Base-by-base conservation (phyloP, 2,113 vertebrate species). In the Calonectris borealis region DNA sequence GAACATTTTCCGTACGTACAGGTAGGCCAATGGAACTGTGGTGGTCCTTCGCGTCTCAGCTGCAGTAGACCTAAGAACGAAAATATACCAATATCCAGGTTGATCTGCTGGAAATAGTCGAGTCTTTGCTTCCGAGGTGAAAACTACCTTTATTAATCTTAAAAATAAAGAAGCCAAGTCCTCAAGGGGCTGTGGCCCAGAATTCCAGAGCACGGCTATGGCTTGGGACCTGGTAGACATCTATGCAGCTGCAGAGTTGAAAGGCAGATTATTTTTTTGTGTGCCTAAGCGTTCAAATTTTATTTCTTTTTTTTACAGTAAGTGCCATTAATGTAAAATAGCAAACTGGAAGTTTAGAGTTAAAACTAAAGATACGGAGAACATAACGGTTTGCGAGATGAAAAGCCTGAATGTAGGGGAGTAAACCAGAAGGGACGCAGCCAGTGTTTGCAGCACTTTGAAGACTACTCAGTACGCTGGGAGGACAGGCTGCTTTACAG, bases 281-380 rank as follows among this genome's bases (percentile, higher is more conserved):
- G 97, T 98, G 97, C 97, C 97, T 97, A 94, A 86, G 95, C 31
- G 13, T 36, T 92, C 17, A 16, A 4, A 57, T 62, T 40, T 18
- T 40, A 49, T 44, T 21, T 4, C 49, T 79, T 49, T 81, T 95
- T 91, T 90, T 77, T 51, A 81, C 89, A 97, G 68, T 90, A 98
- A 98, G 98, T 98, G 98, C 98, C 98, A 96, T 98, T 98, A 98
- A 97, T 93, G 70, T 78, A 88, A 91, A 96, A 86, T 83, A 96
- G 90, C 85, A 88, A 95, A 86, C 85, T 86, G 94, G 93, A 97
- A 95, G 48, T 49, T 69, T 76, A 60, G 91, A 84, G 65, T 90
- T 92, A 72, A 95, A 97, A 86, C 40, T 83, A 49, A 79, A 92
- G 78, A 46, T 83, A 24, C 49, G 81, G 57, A 73, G 70, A 90